Conservation (phyloP, 2,797 vertebrate species). For the Tapirus indicus region DNA sequence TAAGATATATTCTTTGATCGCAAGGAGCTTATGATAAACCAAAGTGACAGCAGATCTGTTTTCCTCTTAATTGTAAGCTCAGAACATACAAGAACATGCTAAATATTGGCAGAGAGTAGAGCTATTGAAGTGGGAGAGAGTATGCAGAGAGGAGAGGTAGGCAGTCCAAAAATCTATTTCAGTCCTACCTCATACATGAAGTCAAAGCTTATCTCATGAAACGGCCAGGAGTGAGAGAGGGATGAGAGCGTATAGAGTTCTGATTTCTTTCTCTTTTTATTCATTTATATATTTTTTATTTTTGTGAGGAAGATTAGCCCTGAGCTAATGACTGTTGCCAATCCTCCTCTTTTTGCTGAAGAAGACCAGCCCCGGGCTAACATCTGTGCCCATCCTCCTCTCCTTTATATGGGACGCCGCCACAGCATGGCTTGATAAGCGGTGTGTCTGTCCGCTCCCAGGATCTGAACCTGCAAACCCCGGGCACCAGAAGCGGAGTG, state of each 20-base stretch:
- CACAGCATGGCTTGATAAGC: too few species aligned
- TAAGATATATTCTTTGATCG: background rate
- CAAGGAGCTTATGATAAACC: background rate
- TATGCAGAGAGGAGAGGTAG: background rate
- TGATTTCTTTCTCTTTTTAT: background rate
- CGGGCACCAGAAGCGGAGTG: too few species aligned
- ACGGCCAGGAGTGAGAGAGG: background rate
- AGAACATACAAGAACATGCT: background rate
- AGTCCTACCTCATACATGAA: background rate
- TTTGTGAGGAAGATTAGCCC: too few species aligned
- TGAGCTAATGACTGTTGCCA: too few species aligned
- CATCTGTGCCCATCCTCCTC: too few species aligned
- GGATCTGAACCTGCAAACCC: too few species aligned
- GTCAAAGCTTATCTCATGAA: constrained; percentile 41
- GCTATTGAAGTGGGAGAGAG: background rate
- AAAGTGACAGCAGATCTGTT: background rate
- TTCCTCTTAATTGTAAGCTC: background rate
- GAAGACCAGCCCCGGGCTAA: too few species aligned
- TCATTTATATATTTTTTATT: too few species aligned
- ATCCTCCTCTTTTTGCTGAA: too few species aligned
- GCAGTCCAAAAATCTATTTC: background rate
- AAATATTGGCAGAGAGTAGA: constrained; percentile 10
- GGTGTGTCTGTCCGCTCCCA: too few species aligned
- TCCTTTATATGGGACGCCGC: too few species aligned
- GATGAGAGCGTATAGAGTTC: background rate